Conservation (phyloP, 2,888 invertebrate species). For the Aspidapion aeneum region DNA sequence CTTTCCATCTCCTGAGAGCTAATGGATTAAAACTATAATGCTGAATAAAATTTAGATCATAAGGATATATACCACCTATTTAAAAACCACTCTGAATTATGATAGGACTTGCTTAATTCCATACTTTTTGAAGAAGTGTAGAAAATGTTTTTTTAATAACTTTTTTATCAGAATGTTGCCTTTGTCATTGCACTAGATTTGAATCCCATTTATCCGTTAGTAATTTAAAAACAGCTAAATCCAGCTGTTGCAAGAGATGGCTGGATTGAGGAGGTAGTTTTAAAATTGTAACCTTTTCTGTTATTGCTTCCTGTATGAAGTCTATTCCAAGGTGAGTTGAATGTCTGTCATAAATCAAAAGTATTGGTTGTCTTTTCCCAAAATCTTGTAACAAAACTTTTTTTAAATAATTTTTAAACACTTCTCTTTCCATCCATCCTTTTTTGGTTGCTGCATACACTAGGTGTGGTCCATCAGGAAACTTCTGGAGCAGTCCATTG, state of each 20-base stretch:
- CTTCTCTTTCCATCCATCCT: conserved; percentile 35
- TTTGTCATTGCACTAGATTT: background rate
- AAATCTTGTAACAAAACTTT: conserved; percentile 32
- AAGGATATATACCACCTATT: no score
- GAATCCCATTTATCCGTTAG: background rate
- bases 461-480: background rate
- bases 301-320: conserved; percentile 8
- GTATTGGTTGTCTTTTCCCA: conserved; percentile 34
- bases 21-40: no score
- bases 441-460: conserved; percentile 5
- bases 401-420: conserved; percentile 37
- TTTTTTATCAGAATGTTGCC: background rate
- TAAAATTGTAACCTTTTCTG: conserved; percentile 16
- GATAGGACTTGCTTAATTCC: no score
- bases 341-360: conserved; percentile 39
- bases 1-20: no score
- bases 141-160: background rate
- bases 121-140: background rate
- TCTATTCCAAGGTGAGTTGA: conserved; percentile 29
- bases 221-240: conserved; percentile 27
- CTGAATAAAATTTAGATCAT: no score
- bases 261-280: conserved; percentile 38
- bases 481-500: background rate
- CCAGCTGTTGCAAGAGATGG: conserved; percentile 33
- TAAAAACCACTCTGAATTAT: no score